These are phyloP conservation scores for Pararge aegeria DNA, from an alignment of 1,140 invertebrate species.

Conservation along the genomic window DNA sequence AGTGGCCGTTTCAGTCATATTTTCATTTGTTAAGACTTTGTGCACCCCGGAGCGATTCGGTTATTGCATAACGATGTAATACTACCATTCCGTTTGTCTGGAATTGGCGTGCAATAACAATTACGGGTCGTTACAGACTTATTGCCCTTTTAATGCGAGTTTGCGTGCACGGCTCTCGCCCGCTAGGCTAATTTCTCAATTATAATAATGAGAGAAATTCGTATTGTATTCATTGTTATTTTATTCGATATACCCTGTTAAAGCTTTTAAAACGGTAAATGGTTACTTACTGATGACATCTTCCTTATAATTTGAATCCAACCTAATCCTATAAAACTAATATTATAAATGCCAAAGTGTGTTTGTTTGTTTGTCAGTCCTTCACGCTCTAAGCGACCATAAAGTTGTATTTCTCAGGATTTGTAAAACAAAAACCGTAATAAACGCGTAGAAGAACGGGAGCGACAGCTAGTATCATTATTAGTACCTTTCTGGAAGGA, in stretches of 20 bases:
- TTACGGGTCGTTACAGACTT: constrained; percentile 39
- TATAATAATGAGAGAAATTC: constrained; percentile 46
- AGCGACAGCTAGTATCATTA: too few species aligned
- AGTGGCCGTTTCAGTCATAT: constrained; percentile 41
- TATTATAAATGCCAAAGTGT: too few species aligned
- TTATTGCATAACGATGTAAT: constrained; percentile 43
- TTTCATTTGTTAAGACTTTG: constrained; percentile 52
- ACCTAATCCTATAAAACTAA: too few species aligned
- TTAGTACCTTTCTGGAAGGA: too few species aligned
- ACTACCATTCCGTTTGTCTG: constrained; percentile 38
- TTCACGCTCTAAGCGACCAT: too few species aligned
- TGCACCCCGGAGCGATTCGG: constrained; percentile 35
- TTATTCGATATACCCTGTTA: constrained; percentile 15
- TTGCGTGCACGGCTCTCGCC: constrained; percentile 32
- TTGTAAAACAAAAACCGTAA: too few species aligned
- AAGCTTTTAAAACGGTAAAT: neutral
- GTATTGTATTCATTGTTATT: constrained; percentile 42
- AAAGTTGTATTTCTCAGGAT: too few species aligned
- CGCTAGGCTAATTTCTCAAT: constrained; percentile 53
- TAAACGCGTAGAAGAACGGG: too few species aligned
- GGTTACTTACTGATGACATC: neutral
- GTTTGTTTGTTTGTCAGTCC: too few species aligned
- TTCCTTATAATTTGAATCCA: too few species aligned
- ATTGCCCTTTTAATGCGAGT: constrained; percentile 51
- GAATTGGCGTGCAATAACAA: constrained; percentile 51